phyloP scores from a whole-genome alignment of 1,140 invertebrate species.

The Thereuonema tuberculata region DNA sequence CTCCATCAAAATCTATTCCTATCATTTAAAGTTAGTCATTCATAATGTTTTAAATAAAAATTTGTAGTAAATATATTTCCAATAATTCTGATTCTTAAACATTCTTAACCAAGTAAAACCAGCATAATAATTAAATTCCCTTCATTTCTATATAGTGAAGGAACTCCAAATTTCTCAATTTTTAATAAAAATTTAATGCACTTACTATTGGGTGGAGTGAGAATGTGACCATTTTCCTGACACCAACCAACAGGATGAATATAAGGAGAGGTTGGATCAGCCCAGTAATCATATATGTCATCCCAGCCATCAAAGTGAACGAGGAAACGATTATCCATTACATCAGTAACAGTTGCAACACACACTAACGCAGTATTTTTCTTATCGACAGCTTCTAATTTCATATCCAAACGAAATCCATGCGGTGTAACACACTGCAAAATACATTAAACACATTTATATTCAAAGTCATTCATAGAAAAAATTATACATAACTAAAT shows the following conservation, averaged over 20 bases:
- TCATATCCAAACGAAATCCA: conserved; percentile 74
- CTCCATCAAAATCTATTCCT: too few species aligned
- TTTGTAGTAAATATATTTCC: too few species aligned
- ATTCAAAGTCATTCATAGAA: not conserved
- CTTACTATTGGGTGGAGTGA: conserved; percentile 68
- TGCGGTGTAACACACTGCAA: conserved; percentile 51
- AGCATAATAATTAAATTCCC: too few species aligned
- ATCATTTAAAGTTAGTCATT: too few species aligned
- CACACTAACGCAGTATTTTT: conserved; percentile 73
- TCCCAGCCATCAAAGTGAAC: conserved; percentile 94
- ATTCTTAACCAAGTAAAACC: too few species aligned
- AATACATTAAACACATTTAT: conserved; percentile 20
- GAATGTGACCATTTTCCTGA: conserved; percentile 54
- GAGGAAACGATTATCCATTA: conserved; percentile 68
- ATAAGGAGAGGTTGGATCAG: conserved; percentile 71
- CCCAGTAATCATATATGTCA: conserved; percentile 88
- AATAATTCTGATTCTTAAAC: too few species aligned
- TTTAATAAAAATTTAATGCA: too few species aligned
- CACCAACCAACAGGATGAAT: conserved; percentile 92
- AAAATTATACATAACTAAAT: too few species aligned
- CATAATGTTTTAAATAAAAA: too few species aligned
- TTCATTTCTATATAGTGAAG: too few species aligned
- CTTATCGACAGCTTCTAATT: conserved; percentile 85
- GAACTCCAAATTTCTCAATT: too few species aligned
- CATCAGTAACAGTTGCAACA: conserved; percentile 72